phyloP scores from a whole-genome alignment of 2,888 invertebrate species.

The Augochlorella aurata region DNA sequence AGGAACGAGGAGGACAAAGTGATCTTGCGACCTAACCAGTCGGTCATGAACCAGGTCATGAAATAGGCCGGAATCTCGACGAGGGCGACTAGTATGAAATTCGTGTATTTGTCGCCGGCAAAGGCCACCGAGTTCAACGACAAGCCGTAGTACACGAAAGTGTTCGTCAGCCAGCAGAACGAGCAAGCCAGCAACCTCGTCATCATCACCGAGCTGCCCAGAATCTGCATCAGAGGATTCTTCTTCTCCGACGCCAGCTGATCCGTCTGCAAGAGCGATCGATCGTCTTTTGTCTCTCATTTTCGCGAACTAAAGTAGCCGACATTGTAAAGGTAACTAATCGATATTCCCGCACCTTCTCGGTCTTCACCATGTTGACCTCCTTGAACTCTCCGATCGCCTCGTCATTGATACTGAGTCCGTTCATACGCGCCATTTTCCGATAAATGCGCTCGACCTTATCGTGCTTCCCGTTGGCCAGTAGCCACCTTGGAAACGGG shows the following conservation, averaged over 20 bases:
- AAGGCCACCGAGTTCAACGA: conserved; percentile 90
- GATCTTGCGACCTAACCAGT: conserved; percentile 82
- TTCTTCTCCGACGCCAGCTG: conserved; percentile 43
- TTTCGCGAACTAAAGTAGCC: neutral
- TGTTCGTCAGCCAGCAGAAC: conserved; percentile 91
- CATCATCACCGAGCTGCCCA: conserved; percentile 83
- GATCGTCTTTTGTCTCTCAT: neutral
- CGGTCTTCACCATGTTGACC: conserved; percentile 59
- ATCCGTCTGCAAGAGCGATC: conserved; percentile 38
- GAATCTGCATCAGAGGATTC: conserved; percentile 80
- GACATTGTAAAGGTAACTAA: neutral
- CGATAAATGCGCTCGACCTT: conserved; percentile 85
- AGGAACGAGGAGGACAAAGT: conserved; percentile 86
- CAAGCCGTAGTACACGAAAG: conserved; percentile 91
- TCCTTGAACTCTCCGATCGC: conserved; percentile 81
- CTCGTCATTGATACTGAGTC: conserved; percentile 84
- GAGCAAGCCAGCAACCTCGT: conserved; percentile 86
- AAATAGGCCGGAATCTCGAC: conserved; percentile 90
- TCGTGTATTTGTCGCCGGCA: conserved; percentile 89
- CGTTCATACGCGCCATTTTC: conserved; percentile 86
- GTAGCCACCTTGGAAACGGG: conserved; percentile 85
- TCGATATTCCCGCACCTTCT: conserved; percentile 55
- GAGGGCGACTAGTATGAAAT: conserved; percentile 87
- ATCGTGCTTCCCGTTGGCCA: conserved; percentile 84
- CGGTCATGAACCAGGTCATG: conserved; percentile 85